phyloP scores from a whole-genome alignment of 1,140 invertebrate genomes.

The Venturia canescens region DNA sequence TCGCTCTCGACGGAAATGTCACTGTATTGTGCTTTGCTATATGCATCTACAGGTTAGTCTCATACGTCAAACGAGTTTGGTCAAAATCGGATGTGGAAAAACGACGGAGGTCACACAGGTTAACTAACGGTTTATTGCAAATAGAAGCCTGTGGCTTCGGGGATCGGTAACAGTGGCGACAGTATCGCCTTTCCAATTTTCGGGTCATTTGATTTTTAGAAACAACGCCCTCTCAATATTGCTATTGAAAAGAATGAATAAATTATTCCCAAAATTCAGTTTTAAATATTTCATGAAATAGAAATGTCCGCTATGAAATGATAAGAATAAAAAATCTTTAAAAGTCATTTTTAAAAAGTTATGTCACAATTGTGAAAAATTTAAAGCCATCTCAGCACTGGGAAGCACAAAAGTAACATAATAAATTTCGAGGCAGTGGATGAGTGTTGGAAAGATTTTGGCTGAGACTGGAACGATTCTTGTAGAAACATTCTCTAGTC shows the following conservation, averaged over 20 bases:
- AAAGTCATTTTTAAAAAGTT: too few species aligned
- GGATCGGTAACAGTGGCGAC: constrained; percentile 29
- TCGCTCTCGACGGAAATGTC: constrained; percentile 11
- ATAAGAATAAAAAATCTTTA: too few species aligned
- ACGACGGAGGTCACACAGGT: not conserved
- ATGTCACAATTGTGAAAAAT: too few species aligned
- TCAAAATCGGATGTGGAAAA: not conserved
- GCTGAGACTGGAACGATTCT: too few species aligned
- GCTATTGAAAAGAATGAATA: too few species aligned
- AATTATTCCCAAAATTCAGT: too few species aligned
- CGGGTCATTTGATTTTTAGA: not conserved
- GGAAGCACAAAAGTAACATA: too few species aligned
- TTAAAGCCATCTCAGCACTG: too few species aligned
- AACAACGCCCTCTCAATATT: not conserved
- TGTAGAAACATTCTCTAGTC: not conserved
- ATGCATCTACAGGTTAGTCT: not conserved
- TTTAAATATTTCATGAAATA: too few species aligned
- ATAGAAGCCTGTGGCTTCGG: constrained; percentile 41
- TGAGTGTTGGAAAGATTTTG: too few species aligned
- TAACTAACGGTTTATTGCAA: constrained; percentile 50
- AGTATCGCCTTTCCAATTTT: constrained; percentile 31
- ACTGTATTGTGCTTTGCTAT: constrained; percentile 11
- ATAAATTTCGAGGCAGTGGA: too few species aligned
- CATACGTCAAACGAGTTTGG: not conserved
- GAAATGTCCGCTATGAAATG: too few species aligned